A percentile compares a stretch with the other conserved stretches of the same genome.
Conservation (phyloP, 1,140 invertebrate genomes). For the Drosophila repleta region DNA sequence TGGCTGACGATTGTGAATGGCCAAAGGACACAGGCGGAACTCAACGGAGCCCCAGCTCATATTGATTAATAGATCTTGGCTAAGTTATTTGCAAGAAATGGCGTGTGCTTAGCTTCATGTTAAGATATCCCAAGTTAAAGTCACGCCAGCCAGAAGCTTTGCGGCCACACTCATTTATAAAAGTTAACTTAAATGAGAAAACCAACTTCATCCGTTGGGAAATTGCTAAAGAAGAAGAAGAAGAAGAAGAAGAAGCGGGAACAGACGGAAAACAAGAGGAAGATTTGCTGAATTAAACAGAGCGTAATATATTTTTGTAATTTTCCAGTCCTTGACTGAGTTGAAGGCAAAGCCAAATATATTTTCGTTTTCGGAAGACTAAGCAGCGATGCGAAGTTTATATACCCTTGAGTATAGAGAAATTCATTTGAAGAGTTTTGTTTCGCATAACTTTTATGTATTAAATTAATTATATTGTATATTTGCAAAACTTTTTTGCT, state of each 20-base stretch:
- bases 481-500: background rate
- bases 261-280: too few relatives aligned
- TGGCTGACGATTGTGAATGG: constrained; percentile 24
- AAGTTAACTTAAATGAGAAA: background rate
- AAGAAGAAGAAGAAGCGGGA: background rate
- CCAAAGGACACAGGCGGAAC: background rate
- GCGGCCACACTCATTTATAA: constrained; percentile 11
- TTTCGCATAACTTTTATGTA: too few relatives aligned
- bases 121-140: constrained; percentile 9
- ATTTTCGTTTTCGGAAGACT: too few relatives aligned
- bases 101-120: background rate
- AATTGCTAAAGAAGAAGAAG: background rate
- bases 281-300: constrained; percentile 3
- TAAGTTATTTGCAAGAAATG: background rate
- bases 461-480: background rate
- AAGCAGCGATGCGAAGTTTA: background rate
- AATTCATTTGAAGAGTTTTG: too few relatives aligned
- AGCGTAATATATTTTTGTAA: constrained; percentile 8
- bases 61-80: constrained; percentile 34
- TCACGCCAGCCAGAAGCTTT: background rate
- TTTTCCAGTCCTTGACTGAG: constrained; percentile 14
- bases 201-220: constrained; percentile 11
- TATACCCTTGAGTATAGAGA: background rate
- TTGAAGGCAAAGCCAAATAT: too few relatives aligned
- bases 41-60: constrained; percentile 16